Percentiles rank a stretch among this genome's conserved stretches.
Conservation (phyloP, 2,113 vertebrate genomes). For the Callorhinus ursinus region DNA sequence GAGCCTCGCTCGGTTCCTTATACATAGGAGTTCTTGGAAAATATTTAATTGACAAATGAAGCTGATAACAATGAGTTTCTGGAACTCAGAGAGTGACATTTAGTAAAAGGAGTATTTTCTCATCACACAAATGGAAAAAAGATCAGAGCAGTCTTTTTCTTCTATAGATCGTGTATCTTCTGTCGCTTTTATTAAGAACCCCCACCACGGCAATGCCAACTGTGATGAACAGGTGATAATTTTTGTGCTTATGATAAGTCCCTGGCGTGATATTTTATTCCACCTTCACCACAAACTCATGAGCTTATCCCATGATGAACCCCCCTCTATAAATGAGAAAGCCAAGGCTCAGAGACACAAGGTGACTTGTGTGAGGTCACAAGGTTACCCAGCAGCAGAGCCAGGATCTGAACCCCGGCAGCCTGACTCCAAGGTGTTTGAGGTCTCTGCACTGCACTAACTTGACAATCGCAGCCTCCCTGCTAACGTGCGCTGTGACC, state of each 20-base stretch:
- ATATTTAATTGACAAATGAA: neutral
- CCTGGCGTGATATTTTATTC: neutral
- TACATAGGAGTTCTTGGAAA: neutral
- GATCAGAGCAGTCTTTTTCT: neutral
- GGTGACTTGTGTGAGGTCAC: neutral
- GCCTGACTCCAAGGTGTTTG: neutral
- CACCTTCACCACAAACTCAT: neutral
- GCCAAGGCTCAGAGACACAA: neutral
- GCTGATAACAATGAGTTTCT: neutral
- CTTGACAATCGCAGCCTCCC: neutral
- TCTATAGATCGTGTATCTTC: neutral
- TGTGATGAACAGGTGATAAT: neutral
- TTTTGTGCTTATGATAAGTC: neutral
- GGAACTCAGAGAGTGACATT: neutral
- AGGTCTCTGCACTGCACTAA: fast-evolving
- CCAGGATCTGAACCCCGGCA: neutral
- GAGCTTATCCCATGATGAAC: neutral
- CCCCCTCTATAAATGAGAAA: neutral
- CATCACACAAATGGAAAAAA: neutral
- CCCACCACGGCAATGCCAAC: neutral
- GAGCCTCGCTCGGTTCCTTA: neutral
- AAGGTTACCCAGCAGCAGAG: neutral
- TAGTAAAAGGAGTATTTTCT: neutral
- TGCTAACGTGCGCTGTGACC: fast-evolving
- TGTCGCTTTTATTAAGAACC: neutral